A percentile compares a stretch with the other conserved stretches of the same genome.
Conservation (phyloP, 2,113 vertebrate species). For the Piprites chloris region DNA sequence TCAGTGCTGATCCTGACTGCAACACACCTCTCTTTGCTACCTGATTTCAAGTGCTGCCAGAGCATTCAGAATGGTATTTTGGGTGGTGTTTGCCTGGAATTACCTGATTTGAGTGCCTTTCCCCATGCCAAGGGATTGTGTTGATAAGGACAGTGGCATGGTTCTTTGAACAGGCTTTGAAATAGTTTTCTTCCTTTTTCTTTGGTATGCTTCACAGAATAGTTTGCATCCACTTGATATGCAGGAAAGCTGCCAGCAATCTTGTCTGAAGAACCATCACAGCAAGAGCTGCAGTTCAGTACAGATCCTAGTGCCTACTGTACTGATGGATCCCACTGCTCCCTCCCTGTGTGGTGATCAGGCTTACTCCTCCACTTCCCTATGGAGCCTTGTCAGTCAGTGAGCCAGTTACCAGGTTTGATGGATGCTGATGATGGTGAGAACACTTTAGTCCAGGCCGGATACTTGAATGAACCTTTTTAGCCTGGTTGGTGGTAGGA, state of each 20-base stretch:
- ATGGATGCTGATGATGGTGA: background rate
- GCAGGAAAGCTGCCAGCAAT: background rate
- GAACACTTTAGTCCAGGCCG: background rate
- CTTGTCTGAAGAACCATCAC: background rate
- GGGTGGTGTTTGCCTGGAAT: background rate
- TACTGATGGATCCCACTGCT: background rate
- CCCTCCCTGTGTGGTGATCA: rapidly evolving
- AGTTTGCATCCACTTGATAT: background rate
- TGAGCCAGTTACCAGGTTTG: background rate
- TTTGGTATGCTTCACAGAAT: background rate
- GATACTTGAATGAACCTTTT: slow-evolving; percentile 25
- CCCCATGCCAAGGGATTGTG: background rate
- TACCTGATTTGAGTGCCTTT: background rate
- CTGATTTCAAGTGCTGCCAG: background rate
- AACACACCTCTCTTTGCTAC: background rate
- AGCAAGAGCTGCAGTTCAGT: background rate
- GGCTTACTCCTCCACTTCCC: background rate
- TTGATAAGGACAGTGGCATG: background rate
- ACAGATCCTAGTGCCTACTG: rapidly evolving
- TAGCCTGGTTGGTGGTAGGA: background rate
- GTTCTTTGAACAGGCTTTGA: background rate
- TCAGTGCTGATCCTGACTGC: background rate
- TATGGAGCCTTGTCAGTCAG: background rate
- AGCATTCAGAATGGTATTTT: background rate
- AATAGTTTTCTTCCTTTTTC: background rate